Evolutionary conservation across 1,140 invertebrate genomes (phyloP).

Genomic region (Drosophila nannoptera): DNA sequence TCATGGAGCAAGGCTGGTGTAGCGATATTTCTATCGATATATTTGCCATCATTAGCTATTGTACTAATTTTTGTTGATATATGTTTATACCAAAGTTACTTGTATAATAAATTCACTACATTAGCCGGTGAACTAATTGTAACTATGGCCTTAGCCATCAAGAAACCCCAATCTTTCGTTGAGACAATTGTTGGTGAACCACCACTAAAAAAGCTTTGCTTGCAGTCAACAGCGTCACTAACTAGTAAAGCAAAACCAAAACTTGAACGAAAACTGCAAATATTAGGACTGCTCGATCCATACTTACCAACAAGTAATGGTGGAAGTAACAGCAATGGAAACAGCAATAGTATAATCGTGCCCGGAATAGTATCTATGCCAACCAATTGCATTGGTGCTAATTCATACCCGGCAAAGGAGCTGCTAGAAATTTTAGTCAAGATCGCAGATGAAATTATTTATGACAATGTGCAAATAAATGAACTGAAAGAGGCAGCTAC

Average conservation of each 20-base stretch:
- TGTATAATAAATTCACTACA: background rate
- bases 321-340: too few species aligned
- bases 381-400: background rate
- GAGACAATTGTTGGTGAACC: constrained; percentile 55
- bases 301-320: constrained; percentile 39
- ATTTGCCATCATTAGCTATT: background rate
- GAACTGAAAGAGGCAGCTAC: constrained; percentile 61
- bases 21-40: background rate
- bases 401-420: constrained; percentile 42
- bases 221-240: constrained; percentile 51
- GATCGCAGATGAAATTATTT: constrained; percentile 68
- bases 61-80: background rate
- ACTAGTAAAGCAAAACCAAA: constrained; percentile 29
- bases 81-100: background rate
- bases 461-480: constrained; percentile 56
- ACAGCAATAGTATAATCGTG: background rate
- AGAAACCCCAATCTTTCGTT: constrained; percentile 46
- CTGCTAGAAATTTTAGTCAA: constrained; percentile 70
- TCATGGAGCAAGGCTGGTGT: background rate
- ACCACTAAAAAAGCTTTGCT: constrained; percentile 62
- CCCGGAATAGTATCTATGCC: background rate
- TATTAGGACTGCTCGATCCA: constrained; percentile 51
- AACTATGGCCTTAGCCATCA: constrained; percentile 60
- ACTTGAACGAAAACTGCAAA: constrained; percentile 41
- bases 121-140: background rate